Evolutionary conservation across 2,113 vertebrate species (phyloP).

Genomic region (Takifugu flavidus): DNA sequence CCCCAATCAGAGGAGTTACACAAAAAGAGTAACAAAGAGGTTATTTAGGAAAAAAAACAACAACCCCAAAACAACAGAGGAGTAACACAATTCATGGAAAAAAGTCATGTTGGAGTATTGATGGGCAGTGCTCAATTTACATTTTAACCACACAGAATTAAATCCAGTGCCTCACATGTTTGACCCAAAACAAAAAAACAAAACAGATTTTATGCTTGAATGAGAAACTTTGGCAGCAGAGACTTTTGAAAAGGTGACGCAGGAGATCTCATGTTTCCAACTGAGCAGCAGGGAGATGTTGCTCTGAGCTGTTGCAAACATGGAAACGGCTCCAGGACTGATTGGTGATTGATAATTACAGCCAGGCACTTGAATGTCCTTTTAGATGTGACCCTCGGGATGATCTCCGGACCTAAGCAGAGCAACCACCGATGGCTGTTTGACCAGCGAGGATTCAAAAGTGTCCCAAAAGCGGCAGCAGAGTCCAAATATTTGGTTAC

Average conservation of each 20-base stretch:
- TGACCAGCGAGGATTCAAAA: constrained; percentile 14
- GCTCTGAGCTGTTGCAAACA: not conserved
- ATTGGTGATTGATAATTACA: constrained; percentile 20
- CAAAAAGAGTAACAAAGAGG: constrained; percentile 55
- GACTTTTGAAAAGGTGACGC: not conserved
- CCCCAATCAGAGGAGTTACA: constrained; percentile 54
- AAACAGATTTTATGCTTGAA: constrained; percentile 11
- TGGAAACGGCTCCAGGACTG: no score
- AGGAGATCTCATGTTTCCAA: not conserved
- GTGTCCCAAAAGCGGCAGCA: not conserved
- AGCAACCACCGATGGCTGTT: not conserved
- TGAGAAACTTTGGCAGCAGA: constrained; percentile 7
- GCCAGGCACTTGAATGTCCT: constrained; percentile 60
- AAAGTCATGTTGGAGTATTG: constrained; percentile 42
- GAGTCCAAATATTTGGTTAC: constrained; percentile 20
- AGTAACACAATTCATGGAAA: constrained; percentile 44
- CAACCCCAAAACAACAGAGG: constrained; percentile 52
- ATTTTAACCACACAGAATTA: constrained; percentile 20
- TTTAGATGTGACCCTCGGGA: constrained; percentile 25
- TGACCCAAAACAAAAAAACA: constrained; percentile 13
- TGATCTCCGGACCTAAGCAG: constrained; percentile 9
- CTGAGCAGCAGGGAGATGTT: no score
- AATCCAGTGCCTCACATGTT: constrained; percentile 21
- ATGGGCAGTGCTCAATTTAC: constrained; percentile 28
- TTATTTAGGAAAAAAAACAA: constrained; percentile 22